Evolutionary conservation across 2,797 vertebrate genomes (phyloP).

Genomic region (Bovichtus variegatus): DNA sequence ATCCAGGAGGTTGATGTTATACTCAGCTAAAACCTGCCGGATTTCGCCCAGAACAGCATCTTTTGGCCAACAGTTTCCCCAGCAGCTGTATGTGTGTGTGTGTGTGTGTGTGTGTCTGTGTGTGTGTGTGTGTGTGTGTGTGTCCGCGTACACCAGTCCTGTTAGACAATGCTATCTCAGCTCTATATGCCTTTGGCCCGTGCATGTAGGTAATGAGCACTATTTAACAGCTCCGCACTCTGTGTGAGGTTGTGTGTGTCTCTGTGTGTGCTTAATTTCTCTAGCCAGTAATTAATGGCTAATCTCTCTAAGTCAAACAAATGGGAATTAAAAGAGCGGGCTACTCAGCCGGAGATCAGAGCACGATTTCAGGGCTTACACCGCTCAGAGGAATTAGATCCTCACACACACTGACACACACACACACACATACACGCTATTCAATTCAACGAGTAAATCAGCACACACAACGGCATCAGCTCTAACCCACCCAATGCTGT

Average conservation of each 20-base stretch:
- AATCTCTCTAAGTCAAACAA: conserved; percentile 81
- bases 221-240: conserved; percentile 61
- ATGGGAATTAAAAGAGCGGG: conserved; percentile 73
- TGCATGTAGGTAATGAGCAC: conserved; percentile 62
- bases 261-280: conserved; percentile 45
- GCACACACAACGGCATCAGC: conserved; percentile 21
- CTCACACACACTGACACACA: conserved; percentile 7
- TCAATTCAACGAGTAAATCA: conserved; percentile 27
- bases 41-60: conserved; percentile 55
- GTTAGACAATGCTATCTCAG: conserved; percentile 68
- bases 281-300: conserved; percentile 78
- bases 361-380: conserved; percentile 60
- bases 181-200: conserved; percentile 41
- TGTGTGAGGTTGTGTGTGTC: conserved; percentile 11
- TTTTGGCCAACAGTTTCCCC: conserved; percentile 28
- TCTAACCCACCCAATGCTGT: neutral
- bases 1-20: conserved; percentile 44
- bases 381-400: conserved; percentile 56
- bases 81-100: conserved; percentile 17
- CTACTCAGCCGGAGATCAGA: conserved; percentile 69
- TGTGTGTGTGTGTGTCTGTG: neutral
- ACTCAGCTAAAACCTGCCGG: conserved; percentile 53
- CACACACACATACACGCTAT: conserved; percentile 4
- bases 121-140: neutral
- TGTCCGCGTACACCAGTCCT: conserved; percentile 1